Evolutionary conservation across 2,888 invertebrate species (phyloP).

Genomic region (Philaethria dido): DNA sequence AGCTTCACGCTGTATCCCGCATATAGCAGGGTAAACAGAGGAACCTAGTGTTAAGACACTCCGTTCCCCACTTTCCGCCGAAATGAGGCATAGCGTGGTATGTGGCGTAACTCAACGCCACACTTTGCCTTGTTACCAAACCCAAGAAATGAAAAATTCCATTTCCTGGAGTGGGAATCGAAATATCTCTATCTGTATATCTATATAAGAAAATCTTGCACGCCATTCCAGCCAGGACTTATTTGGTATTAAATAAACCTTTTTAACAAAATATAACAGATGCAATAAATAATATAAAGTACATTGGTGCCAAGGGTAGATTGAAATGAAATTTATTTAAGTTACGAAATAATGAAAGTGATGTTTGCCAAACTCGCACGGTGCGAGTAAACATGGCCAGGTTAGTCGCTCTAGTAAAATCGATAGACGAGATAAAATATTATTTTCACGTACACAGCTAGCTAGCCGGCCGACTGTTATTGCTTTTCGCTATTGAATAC

Average conservation of each 20-base stretch:
- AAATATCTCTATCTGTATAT: too few species aligned
- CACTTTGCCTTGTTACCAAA: too few species aligned
- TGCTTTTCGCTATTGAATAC: not conserved
- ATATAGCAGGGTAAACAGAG: too few species aligned
- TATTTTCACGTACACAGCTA: conserved; percentile 6
- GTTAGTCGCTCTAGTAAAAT: conserved; percentile 3
- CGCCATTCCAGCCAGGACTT: too few species aligned
- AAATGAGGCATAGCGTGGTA: too few species aligned
- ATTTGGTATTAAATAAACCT: not conserved
- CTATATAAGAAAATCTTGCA: too few species aligned
- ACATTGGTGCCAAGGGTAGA: not conserved
- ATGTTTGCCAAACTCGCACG: not conserved
- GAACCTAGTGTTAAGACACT: too few species aligned
- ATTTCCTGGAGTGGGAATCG: too few species aligned
- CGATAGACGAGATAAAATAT: conserved; percentile 11
- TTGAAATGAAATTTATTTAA: conserved; percentile 12
- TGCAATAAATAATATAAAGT: not conserved
- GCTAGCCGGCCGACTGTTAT: not conserved
- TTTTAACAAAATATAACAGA: not conserved
- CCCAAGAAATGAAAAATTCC: too few species aligned
- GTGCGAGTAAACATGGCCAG: not conserved
- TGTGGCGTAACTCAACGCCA: too few species aligned
- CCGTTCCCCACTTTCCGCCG: too few species aligned
- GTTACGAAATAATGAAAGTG: conserved; percentile 1
- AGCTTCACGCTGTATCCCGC: too few species aligned